phyloP scores from a whole-genome alignment of 2,113 vertebrate species.

The Mustela nigripes region DNA sequence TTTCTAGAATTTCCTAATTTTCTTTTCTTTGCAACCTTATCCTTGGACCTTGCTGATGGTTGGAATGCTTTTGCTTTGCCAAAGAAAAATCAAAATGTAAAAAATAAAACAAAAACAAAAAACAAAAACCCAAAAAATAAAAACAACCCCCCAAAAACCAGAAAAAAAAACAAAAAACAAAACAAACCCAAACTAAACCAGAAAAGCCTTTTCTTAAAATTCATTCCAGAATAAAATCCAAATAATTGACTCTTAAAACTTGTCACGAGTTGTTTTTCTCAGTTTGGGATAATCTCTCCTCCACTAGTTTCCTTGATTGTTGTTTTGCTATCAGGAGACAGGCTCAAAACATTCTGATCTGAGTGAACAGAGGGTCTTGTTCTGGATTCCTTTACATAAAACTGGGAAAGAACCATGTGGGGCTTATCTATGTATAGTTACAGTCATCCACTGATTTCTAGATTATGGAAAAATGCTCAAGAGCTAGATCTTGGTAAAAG shows the following conservation, averaged over 20 bases:
- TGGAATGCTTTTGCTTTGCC: neutral
- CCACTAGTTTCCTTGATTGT: neutral
- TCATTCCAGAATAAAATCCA: slow-evolving; percentile 45
- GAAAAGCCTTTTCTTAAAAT: neutral
- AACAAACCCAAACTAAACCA: neutral
- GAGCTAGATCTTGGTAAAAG: neutral
- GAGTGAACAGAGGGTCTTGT: neutral
- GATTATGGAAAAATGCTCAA: neutral
- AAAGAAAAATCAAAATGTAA: slow-evolving; percentile 18
- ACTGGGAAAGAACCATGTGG: neutral
- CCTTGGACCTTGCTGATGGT: neutral
- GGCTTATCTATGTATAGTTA: neutral
- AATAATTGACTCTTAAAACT: slow-evolving; percentile 26
- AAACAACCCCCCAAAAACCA: neutral
- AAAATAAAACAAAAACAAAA: neutral
- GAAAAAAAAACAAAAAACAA: neutral
- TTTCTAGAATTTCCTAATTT: slow-evolving; percentile 16
- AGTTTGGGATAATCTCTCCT: neutral
- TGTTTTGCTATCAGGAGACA: neutral
- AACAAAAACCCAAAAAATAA: neutral
- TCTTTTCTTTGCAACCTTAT: neutral
- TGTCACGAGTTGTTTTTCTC: slow-evolving; percentile 23
- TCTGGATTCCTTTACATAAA: slow-evolving; percentile 13
- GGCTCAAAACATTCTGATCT: neutral
- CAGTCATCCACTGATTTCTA: neutral